Conservation (phyloP, 1,140 invertebrate genomes). For the Brachionus calyciflorus region DNA sequence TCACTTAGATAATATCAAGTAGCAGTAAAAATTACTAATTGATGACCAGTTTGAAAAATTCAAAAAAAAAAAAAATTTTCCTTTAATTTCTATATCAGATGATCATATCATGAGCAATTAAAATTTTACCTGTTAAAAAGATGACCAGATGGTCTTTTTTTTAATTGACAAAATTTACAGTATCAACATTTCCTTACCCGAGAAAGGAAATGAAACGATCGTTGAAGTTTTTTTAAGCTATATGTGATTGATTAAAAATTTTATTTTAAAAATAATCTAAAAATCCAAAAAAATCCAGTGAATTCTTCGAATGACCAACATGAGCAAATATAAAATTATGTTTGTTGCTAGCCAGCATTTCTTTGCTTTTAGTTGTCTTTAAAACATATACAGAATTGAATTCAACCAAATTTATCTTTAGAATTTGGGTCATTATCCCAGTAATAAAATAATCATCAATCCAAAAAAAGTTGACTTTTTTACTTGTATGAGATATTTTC, state of each 20-base stretch:
- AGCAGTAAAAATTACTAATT: no score
- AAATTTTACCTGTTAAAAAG: no score
- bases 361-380: not conserved
- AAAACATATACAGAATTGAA: constrained; percentile 20
- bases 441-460: constrained; percentile 49
- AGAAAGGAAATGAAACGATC: no score
- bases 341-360: not conserved
- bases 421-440: constrained; percentile 46
- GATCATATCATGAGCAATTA: no score
- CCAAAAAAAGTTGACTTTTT: constrained; percentile 49
- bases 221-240: no score
- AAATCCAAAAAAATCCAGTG: not conserved
- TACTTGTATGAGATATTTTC: not conserved
- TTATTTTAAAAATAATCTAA: not conserved
- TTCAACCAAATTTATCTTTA: not conserved
- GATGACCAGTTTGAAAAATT: no score
- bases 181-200: no score
- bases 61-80: no score
- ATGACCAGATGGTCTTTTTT: no score
- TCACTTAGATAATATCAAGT: no score
- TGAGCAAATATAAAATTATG: constrained; percentile 2
- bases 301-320: not conserved
- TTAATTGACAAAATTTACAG: no score
- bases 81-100: no score
- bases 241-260: not conserved